phyloP scores from a whole-genome alignment of 2,797 vertebrate species.

The Galagoides demidoff region DNA sequence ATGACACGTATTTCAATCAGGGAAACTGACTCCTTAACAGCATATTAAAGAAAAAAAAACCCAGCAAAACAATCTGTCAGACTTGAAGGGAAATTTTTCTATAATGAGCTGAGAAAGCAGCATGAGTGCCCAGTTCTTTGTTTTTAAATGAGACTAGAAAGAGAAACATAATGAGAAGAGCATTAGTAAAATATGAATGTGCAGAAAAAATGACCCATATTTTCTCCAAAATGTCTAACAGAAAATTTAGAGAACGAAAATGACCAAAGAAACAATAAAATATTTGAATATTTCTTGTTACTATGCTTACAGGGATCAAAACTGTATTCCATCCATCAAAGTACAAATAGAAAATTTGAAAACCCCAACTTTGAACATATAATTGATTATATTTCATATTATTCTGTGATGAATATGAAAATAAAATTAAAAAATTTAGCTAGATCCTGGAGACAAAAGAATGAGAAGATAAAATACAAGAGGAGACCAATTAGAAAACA shows the following conservation, averaged over 20 bases:
- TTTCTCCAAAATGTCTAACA: neutral
- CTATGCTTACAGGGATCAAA: neutral
- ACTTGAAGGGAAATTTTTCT: neutral
- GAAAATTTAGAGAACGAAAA: neutral
- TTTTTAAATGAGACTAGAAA: neutral
- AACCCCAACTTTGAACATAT: neutral
- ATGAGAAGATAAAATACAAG: neutral
- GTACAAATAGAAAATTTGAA: neutral
- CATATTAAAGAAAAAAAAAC: neutral
- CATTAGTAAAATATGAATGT: neutral
- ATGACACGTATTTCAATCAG: neutral
- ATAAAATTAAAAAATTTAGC: neutral
- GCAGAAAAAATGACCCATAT: neutral
- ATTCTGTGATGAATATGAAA: neutral
- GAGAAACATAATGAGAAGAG: neutral
- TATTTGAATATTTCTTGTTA: neutral
- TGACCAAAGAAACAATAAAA: neutral
- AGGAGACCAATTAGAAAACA: neutral
- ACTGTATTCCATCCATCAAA: neutral
- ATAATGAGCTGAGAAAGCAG: neutral
- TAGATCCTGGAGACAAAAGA: neutral
- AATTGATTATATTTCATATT: neutral
- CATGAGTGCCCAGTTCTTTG: neutral
- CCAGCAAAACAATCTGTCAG: neutral
- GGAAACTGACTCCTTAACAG: neutral